phyloP scores from a whole-genome alignment of 2,797 vertebrate species.

The Petrocephalus sullivani region DNA sequence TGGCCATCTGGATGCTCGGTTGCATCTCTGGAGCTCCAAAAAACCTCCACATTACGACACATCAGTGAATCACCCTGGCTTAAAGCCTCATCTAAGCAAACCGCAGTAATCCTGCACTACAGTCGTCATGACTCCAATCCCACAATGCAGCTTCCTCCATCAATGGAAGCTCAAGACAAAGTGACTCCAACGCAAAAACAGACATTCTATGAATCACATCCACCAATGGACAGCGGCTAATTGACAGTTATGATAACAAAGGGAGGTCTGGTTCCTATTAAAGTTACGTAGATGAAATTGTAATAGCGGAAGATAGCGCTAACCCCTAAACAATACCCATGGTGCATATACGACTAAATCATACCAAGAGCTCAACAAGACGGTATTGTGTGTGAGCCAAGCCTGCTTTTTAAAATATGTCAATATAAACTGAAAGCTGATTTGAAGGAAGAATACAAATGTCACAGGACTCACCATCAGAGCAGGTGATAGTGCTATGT shows the following conservation, averaged over 20 bases:
- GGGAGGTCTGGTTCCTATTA: slow-evolving; percentile 26
- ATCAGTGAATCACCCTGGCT: not conserved
- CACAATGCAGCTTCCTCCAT: not conserved
- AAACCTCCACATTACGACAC: not conserved
- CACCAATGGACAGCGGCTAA: not conserved
- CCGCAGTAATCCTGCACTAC: not conserved
- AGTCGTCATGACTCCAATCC: not conserved
- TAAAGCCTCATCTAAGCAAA: not conserved
- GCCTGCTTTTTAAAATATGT: not conserved
- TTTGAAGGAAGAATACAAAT: slow-evolving; percentile 14
- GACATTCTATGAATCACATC: slow-evolving; percentile 11
- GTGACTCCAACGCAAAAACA: not conserved
- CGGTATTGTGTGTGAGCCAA: not conserved
- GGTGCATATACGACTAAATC: not conserved
- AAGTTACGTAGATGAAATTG: not conserved
- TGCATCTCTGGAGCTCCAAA: not conserved
- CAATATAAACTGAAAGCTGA: not conserved
- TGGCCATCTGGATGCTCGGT: not conserved
- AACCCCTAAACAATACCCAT: not conserved
- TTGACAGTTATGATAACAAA: slow-evolving; percentile 13
- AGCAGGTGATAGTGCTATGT: slow-evolving; percentile 88
- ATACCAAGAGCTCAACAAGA: not conserved
- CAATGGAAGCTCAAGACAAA: not conserved
- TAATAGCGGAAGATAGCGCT: not conserved
- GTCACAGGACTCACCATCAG: slow-evolving; percentile 80